Evolutionary conservation across 2,888 invertebrate genomes (phyloP), one percentile per base, ranked within the genome.

Genomic region (Geophilus truncorum): DNA sequence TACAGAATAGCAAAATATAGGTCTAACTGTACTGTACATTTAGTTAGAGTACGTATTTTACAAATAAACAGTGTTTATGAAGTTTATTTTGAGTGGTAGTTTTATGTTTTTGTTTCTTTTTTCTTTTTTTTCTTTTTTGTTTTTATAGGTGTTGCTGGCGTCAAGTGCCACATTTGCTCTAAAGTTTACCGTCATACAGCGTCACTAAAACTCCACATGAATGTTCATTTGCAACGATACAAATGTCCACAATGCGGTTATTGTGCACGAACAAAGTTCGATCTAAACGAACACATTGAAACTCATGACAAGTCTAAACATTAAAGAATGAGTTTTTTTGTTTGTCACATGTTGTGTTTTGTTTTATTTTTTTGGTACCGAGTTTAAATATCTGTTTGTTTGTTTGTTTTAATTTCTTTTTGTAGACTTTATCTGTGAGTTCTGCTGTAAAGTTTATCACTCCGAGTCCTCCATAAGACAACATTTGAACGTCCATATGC

Each of bases 401-500:
- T 45, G n/a, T 45, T 45, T 45, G 45, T 45, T 45, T n/a, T 45
- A 45, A 45, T 45, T 45, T 45, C 45, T 45, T 45, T 45, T 45
- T 45, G 10, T 62, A 62, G 62, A 25, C 23, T 62, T 12, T 28
- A 15, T 62, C 62, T 79, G 79, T 62, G 23, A 79, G 21, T 34
- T 79, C 25, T 79, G 79, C 62, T 18, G 6, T 34, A 79, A 79
- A 34, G 57, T 51, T 30, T 79, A 51, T 34, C 30, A 28, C 23
- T 79, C 79, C 9, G 51, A 57, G 28, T 51, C 51, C 4, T 51
- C 57, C 7, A 30, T 45, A 18, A 51, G 51, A 25, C 28, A 51
- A 28, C 79, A 79, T 34, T 28, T 79, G 28, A 79, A 79, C 57
- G 51, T 79, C 57, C 79, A 79, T 30, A 6, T 30, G 28, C 30